Conservation (phyloP, 2,888 invertebrate genomes). For the Eupithecia abbreviata region DNA sequence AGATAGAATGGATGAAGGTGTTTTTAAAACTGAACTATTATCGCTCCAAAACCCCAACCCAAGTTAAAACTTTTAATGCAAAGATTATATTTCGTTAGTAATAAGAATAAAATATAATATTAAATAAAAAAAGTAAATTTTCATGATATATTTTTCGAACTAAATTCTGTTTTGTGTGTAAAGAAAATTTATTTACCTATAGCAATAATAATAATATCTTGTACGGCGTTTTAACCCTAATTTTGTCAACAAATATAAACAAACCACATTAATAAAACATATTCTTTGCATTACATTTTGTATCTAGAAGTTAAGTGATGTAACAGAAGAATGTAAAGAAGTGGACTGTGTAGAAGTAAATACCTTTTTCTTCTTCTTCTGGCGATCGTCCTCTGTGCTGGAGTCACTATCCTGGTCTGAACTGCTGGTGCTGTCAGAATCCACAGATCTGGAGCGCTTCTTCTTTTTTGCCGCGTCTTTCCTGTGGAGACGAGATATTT, state of each 20-base stretch:
- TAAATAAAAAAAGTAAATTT: neutral
- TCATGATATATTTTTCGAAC: neutral
- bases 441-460: constrained; percentile 83
- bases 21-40: constrained; percentile 36
- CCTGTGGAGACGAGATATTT: constrained; percentile 19
- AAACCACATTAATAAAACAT: constrained; percentile 43
- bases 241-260: neutral
- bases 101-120: neutral
- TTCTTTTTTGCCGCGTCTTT: constrained; percentile 81
- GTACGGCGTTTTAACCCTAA: neutral
- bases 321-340: constrained; percentile 18
- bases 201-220: neutral
- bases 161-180: neutral
- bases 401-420: constrained; percentile 71
- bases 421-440: constrained; percentile 78
- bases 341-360: constrained; percentile 32
- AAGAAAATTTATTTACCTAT: neutral
- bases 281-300: constrained; percentile 55
- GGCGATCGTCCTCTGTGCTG: constrained; percentile 69
- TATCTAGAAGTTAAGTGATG: constrained; percentile 39
- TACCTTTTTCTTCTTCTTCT: constrained; percentile 79
- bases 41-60: constrained; percentile 51
- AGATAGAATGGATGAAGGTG: constrained; percentile 34
- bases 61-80: constrained; percentile 59
- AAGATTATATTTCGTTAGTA: constrained; percentile 58